Conservation (phyloP, 2,113 vertebrate genomes). For the Clinocottus analis region DNA sequence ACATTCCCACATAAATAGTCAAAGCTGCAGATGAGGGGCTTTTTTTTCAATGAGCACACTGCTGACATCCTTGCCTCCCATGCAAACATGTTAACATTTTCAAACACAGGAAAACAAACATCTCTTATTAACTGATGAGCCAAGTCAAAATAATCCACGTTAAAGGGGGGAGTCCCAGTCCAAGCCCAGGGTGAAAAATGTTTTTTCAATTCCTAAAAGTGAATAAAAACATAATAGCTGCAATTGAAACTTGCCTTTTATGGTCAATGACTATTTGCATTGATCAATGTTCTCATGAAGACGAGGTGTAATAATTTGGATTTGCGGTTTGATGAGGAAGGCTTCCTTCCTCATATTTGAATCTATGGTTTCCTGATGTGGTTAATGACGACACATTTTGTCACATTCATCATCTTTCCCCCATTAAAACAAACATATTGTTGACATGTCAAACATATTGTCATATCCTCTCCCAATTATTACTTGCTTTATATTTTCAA, state of each 20-base stretch:
- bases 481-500: not conserved
- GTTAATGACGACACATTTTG: slow-evolving; percentile 36
- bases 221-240: not conserved
- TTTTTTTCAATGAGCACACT: slow-evolving; percentile 47
- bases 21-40: slow-evolving; percentile 47
- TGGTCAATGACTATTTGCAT: slow-evolving; percentile 4
- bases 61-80: slow-evolving; percentile 29
- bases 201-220: not conserved
- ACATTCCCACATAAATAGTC: slow-evolving; percentile 29
- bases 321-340: slow-evolving; percentile 5
- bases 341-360: slow-evolving; percentile 31
- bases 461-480: not conserved
- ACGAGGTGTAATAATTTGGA: slow-evolving; percentile 4
- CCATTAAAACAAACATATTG: not conserved
- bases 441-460: not conserved
- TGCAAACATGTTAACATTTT: slow-evolving; percentile 42
- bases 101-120: slow-evolving; percentile 33
- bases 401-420: slow-evolving; percentile 12
- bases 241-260: slow-evolving; percentile 26
- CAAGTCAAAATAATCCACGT: not conserved
- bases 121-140: not conserved
- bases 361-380: slow-evolving; percentile 28
- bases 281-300: slow-evolving; percentile 5
- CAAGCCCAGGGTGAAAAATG: not conserved
- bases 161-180: not conserved